phyloP scores from a whole-genome alignment of 1,140 invertebrate genomes.

The Drosophila serrata region DNA sequence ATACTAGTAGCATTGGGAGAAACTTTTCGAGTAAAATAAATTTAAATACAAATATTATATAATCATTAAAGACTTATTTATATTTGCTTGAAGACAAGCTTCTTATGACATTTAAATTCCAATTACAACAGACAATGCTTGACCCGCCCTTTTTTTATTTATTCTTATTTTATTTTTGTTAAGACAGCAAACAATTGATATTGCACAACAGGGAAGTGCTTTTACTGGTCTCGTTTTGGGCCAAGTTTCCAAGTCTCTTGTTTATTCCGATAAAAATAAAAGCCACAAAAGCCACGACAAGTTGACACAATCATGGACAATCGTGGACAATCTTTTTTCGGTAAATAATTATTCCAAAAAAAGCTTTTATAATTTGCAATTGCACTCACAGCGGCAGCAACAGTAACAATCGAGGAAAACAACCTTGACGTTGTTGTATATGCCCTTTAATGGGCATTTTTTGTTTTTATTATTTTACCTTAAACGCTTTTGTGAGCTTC shows the following conservation, averaged over 20 bases:
- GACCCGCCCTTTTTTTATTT: not conserved
- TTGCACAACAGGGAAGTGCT: conserved; percentile 25
- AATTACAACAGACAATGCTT: not conserved
- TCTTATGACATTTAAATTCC: no score
- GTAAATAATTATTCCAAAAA: conserved; percentile 18
- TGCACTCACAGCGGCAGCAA: conserved; percentile 25
- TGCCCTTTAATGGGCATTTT: conserved; percentile 51
- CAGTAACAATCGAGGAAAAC: conserved; percentile 1
- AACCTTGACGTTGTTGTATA: conserved; percentile 35
- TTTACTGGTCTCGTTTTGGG: conserved; percentile 16
- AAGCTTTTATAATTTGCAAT: conserved; percentile 40
- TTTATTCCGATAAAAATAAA: conserved; percentile 6
- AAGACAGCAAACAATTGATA: not conserved
- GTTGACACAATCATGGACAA: conserved; percentile 26
- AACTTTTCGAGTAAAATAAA: no score
- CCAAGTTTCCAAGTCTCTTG: conserved; percentile 19
- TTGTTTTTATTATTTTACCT: conserved; percentile 25
- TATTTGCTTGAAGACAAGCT: not conserved
- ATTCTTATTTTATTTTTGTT: not conserved
- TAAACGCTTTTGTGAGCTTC: conserved; percentile 22
- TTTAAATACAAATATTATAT: not conserved
- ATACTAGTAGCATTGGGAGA: no score
- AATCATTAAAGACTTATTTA: not conserved
- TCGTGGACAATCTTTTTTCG: conserved; percentile 17
- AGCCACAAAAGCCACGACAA: conserved; percentile 9